Conservation (phyloP, 2,888 invertebrate species). For the Dicycla oo region DNA sequence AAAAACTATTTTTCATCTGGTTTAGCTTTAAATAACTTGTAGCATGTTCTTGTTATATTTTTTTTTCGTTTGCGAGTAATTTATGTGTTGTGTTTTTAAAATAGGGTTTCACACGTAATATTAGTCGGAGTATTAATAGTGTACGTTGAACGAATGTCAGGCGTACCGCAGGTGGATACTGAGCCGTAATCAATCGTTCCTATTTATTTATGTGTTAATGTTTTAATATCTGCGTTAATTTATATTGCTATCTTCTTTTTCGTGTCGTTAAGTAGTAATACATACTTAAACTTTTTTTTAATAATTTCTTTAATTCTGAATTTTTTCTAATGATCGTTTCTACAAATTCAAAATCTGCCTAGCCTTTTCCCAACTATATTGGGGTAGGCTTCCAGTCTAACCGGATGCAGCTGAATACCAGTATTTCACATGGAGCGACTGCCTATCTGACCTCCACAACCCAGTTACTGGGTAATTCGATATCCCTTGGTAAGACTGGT, state of each 20-base stretch:
- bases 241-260: constrained; percentile 28
- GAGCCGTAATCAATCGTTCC: constrained; percentile 48
- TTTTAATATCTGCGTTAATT: constrained; percentile 50
- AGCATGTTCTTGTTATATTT: constrained; percentile 58
- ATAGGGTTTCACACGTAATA: constrained; percentile 54
- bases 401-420: too few relatives aligned
- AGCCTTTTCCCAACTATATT: too few relatives aligned
- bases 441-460: too few relatives aligned
- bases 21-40: constrained; percentile 84
- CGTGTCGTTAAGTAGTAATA: neutral
- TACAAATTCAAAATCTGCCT: constrained; percentile 11
- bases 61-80: constrained; percentile 52
- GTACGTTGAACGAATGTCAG: constrained; percentile 44
- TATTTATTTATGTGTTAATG: constrained; percentile 56
- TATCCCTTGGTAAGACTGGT: too few relatives aligned
- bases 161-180: constrained; percentile 51
- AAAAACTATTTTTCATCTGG: constrained; percentile 83
- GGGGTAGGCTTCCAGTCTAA: too few relatives aligned
- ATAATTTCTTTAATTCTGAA: neutral
- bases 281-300: neutral
- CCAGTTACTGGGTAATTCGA: too few relatives aligned
- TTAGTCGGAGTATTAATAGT: constrained; percentile 54
- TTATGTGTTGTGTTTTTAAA: constrained; percentile 55
- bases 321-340: constrained; percentile 5
- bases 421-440: too few relatives aligned